Conservation (phyloP, 2,888 invertebrate species). For the Nomada flava region DNA sequence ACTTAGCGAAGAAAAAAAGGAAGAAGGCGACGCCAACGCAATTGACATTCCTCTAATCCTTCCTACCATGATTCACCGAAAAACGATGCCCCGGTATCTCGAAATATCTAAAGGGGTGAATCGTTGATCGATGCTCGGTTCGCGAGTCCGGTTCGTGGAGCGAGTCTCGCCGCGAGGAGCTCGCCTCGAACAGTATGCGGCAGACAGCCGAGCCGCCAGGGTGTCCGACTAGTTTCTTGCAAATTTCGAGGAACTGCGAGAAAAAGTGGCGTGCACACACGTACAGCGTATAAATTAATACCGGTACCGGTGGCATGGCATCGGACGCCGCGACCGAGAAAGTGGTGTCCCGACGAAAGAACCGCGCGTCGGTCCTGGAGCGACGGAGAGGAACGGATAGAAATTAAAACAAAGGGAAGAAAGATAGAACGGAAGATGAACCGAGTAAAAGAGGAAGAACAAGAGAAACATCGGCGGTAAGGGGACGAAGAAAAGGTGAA, state of each 20-base stretch:
- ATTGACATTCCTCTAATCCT: not conserved
- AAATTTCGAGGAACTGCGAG: conserved; percentile 84
- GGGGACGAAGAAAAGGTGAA: conserved; percentile 1
- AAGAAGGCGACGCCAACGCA: too few relatives aligned
- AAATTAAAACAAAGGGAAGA: conserved; percentile 50
- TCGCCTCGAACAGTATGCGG: conserved; percentile 42
- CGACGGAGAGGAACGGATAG: conserved; percentile 37
- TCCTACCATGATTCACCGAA: not conserved
- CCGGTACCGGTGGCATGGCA: conserved; percentile 68
- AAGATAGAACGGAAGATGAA: conserved; percentile 36
- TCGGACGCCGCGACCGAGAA: conserved; percentile 31
- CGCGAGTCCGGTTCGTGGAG: conserved; percentile 3
- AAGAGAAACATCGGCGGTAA: not conserved
- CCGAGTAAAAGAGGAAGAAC: conserved; percentile 31
- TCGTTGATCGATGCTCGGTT: conserved; percentile 3
- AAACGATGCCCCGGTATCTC: conserved; percentile 16
- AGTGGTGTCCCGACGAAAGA: conserved; percentile 27
- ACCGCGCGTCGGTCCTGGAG: conserved; percentile 13
- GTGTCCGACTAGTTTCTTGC: conserved; percentile 84
- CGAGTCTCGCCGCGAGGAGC: not conserved
- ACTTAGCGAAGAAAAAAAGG: too few relatives aligned
- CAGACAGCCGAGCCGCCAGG: conserved; percentile 60
- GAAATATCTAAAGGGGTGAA: conserved; percentile 20
- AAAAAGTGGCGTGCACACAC: conserved; percentile 84
- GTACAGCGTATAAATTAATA: conserved; percentile 84